Percentiles rank a stretch among this genome's conserved stretches.
phyloP scores from a whole-genome alignment of 2,888 invertebrate genomes.

The Drosophila fungiperda region DNA sequence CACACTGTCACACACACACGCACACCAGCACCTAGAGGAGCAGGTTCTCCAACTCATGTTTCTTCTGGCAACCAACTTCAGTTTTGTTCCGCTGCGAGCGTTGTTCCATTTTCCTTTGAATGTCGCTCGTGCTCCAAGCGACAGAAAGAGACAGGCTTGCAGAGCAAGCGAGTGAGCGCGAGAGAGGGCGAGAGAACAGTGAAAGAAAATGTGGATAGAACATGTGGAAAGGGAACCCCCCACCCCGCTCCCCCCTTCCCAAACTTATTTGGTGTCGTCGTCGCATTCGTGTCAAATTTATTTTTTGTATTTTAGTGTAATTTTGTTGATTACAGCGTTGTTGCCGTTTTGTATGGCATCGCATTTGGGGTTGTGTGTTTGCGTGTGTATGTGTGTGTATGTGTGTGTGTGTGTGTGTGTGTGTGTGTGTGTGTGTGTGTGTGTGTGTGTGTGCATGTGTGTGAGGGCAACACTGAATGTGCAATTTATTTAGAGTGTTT shows the following conservation, averaged over 20 bases:
- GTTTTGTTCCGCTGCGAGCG: constrained; percentile 63
- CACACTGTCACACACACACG: constrained; percentile 5
- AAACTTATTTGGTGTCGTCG: constrained; percentile 66
- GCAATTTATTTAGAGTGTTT: constrained; percentile 77
- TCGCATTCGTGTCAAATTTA: constrained; percentile 80
- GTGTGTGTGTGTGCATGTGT: neutral
- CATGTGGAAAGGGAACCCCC: constrained; percentile 7
- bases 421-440: constrained; percentile 4
- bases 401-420: constrained; percentile 18
- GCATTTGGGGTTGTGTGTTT: constrained; percentile 5
- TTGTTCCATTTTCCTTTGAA: constrained; percentile 67
- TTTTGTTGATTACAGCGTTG: constrained; percentile 76
- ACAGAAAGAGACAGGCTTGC: constrained; percentile 1
- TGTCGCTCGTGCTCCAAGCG: constrained; percentile 25
- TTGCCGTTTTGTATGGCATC: constrained; percentile 52
- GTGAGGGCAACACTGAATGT: constrained; percentile 53
- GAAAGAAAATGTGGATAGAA: constrained; percentile 8
- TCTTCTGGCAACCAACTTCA: constrained; percentile 60
- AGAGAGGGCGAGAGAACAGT: neutral
- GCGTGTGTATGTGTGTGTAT: constrained; percentile 19
- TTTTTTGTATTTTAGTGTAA: constrained; percentile 79
- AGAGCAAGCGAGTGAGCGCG: neutral
- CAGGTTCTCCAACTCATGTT: constrained; percentile 44
- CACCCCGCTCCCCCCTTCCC: too few species aligned
- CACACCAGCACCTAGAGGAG: constrained; percentile 38